Conservation (phyloP, 2,888 invertebrate species). For the Thyatira batis region DNA sequence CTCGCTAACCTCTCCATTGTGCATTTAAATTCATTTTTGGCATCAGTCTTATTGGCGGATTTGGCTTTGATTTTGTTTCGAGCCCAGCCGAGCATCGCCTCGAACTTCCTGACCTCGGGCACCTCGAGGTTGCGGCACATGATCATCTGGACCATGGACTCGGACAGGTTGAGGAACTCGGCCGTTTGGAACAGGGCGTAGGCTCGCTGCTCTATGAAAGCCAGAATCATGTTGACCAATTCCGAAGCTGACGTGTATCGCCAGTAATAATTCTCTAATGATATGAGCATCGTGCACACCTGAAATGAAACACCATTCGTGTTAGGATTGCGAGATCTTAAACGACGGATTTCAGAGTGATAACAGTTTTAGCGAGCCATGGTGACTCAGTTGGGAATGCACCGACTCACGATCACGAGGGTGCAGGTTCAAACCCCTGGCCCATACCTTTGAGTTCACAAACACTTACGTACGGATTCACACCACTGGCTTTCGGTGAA, state of each 20-base stretch:
- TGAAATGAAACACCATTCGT: slow-evolving; percentile 40
- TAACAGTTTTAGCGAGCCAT: too few relatives aligned
- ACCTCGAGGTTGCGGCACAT: slow-evolving; percentile 95
- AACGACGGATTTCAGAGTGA: too few relatives aligned
- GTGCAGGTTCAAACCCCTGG: too few relatives aligned
- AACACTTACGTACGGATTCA: too few relatives aligned
- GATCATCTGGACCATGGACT: slow-evolving; percentile 97
- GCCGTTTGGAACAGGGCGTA: slow-evolving; percentile 91
- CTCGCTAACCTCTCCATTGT: slow-evolving; percentile 95
- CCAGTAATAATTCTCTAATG: slow-evolving; percentile 97
- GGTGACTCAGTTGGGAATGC: too few relatives aligned
- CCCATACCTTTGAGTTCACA: too few relatives aligned
- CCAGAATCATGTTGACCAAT: slow-evolving; percentile 95
- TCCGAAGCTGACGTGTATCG: slow-evolving; percentile 96
- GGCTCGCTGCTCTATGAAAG: slow-evolving; percentile 93
- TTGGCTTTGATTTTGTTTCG: slow-evolving; percentile 91
- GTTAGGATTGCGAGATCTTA: too few relatives aligned
- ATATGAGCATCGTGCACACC: slow-evolving; percentile 96
- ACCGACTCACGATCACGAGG: too few relatives aligned
- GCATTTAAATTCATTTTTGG: slow-evolving; percentile 94
- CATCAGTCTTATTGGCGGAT: slow-evolving; percentile 90
- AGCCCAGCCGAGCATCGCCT: slow-evolving; percentile 96
- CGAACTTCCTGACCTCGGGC: slow-evolving; percentile 94
- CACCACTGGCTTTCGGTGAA: too few relatives aligned
- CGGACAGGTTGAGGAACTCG: slow-evolving; percentile 93